Percentiles rank a stretch among this genome's conserved stretches.
Evolutionary conservation across 2,888 invertebrate genomes (phyloP).

Genomic region (Leucoma salicis): DNA sequence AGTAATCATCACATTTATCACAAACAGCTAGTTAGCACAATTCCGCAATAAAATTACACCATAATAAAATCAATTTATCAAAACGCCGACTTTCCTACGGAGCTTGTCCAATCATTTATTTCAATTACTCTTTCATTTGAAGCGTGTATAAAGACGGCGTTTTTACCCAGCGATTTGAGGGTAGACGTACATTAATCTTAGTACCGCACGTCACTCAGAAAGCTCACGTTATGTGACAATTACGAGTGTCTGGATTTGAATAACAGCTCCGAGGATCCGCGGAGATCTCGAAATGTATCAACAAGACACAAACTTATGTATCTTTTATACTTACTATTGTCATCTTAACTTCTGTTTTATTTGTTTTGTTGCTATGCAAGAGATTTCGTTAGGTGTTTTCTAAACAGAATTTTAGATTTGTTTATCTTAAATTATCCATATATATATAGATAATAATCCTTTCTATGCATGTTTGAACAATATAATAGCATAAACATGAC

Average conservation of each 20-base stretch:
- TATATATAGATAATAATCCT: no score
- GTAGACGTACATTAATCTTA: slow-evolving; percentile 40
- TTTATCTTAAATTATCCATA: no score
- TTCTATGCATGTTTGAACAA: no score
- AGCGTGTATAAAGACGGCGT: slow-evolving; percentile 31
- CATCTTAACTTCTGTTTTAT: no score
- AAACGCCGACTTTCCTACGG: slow-evolving; percentile 27
- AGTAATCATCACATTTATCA: slow-evolving; percentile 7
- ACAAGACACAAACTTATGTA: slow-evolving; percentile 2
- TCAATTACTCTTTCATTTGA: slow-evolving; percentile 36
- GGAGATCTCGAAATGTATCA: slow-evolving; percentile 3
- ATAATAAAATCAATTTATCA: slow-evolving; percentile 23
- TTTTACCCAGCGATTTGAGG: slow-evolving; percentile 26
- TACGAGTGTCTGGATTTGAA: slow-evolving; percentile 31
- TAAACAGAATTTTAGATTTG: no score
- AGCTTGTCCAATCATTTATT: slow-evolving; percentile 33
- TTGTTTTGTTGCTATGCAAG: no score
- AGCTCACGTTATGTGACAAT: slow-evolving; percentile 41
- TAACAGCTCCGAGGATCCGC: slow-evolving; percentile 15
- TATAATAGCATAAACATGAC: no score
- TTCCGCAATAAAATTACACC: slow-evolving; percentile 2
- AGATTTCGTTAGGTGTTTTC: no score
- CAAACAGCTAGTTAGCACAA: slow-evolving; percentile 5
- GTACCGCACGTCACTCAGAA: slow-evolving; percentile 36
- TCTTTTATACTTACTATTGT: no score